phyloP scores from a whole-genome alignment of 2,888 invertebrate genomes.

The Steinernema scapterisci region DNA sequence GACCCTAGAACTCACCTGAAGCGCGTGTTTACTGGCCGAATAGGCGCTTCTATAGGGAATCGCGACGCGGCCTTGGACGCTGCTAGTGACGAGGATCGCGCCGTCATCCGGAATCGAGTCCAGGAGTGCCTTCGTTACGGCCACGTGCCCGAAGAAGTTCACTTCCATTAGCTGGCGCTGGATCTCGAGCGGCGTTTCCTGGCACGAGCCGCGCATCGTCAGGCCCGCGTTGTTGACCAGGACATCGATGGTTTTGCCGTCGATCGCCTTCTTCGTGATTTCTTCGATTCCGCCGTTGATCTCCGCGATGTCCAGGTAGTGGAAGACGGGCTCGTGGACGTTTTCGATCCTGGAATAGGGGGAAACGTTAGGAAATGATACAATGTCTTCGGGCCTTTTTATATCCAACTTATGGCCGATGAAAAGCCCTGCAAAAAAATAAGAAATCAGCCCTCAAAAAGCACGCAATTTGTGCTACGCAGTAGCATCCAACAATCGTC shows the following conservation, averaged over 20 bases:
- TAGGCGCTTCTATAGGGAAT: slow-evolving; percentile 78
- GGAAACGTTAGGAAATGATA: too few species aligned
- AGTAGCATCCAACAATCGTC: too few species aligned
- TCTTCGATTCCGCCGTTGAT: slow-evolving; percentile 48
- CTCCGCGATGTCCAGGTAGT: slow-evolving; percentile 62
- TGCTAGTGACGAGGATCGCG: slow-evolving; percentile 79
- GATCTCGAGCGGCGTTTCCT: slow-evolving; percentile 53
- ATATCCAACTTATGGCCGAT: too few species aligned
- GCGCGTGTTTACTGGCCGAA: slow-evolving; percentile 65
- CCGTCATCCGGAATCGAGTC: slow-evolving; percentile 59
- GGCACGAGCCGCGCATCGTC: slow-evolving; percentile 51
- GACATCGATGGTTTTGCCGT: slow-evolving; percentile 59
- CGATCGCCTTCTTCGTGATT: slow-evolving; percentile 45
- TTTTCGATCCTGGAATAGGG: slow-evolving; percentile 33
- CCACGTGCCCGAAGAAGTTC: slow-evolving; percentile 91
- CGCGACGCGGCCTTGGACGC: slow-evolving; percentile 88
- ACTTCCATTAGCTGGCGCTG: slow-evolving; percentile 71
- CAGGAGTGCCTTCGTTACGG: slow-evolving; percentile 83
- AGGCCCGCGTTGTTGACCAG: slow-evolving; percentile 65
- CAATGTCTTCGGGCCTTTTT: too few species aligned
- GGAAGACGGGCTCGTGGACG: slow-evolving; percentile 58
- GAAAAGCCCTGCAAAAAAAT: too few species aligned
- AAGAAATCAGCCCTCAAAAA: too few species aligned
- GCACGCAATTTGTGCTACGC: too few species aligned
- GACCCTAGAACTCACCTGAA: slow-evolving; percentile 46